These are phyloP conservation scores for Camelus bactrianus DNA, from an alignment of 2,113 vertebrate species.

Conservation along the genomic window DNA sequence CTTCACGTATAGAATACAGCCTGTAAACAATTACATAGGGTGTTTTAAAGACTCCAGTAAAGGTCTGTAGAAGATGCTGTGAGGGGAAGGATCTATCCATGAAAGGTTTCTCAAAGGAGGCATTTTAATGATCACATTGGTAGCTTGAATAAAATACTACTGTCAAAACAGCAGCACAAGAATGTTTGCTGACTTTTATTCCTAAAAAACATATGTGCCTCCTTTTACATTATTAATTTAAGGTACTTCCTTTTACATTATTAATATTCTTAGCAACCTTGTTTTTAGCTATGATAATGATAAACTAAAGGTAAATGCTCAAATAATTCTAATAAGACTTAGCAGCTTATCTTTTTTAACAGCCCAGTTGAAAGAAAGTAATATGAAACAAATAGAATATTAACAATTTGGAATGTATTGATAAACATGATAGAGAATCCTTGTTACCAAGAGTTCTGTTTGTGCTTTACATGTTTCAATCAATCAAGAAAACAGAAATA, in stretches of 20 bases:
- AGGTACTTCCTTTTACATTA: neutral
- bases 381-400: conserved; percentile 14
- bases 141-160: conserved; percentile 13
- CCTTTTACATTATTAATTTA: conserved; percentile 35
- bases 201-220: neutral
- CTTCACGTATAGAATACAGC: neutral
- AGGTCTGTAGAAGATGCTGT: neutral
- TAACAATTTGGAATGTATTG: neutral
- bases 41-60: neutral
- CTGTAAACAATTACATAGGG: neutral
- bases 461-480: neutral
- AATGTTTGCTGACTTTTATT: neutral
- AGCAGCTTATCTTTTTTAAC: conserved; percentile 5
- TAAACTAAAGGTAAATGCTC: conserved; percentile 13
- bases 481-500: neutral
- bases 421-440: neutral
- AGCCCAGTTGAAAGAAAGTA: neutral
- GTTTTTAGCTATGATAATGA: neutral
- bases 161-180: neutral
- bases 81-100: neutral
- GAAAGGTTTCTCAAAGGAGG: neutral
- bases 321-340: conserved; percentile 14
- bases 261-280: conserved; percentile 37
- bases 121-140: neutral
- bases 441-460: neutral